Evolutionary conservation across 2,888 invertebrate species (phyloP).

Genomic region (Cistogaster globosa): DNA sequence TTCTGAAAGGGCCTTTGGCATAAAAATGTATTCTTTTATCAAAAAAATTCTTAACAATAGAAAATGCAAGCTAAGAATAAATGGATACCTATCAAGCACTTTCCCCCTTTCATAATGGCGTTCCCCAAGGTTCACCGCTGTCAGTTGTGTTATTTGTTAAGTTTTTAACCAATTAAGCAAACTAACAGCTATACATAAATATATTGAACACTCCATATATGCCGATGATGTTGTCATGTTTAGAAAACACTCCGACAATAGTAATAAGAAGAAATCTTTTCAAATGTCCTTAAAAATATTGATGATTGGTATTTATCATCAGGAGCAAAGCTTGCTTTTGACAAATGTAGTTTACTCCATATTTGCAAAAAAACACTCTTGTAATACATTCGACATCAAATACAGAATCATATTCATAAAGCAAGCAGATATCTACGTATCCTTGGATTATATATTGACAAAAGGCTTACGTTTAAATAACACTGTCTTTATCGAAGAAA

Average conservation of each 20-base stretch:
- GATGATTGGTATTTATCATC: conserved; percentile 10
- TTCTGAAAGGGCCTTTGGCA: too few species aligned
- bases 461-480: conserved; percentile 15
- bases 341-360: conserved; percentile 13
- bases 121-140: not conserved
- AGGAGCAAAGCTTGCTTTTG: conserved; percentile 1
- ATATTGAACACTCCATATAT: too few species aligned
- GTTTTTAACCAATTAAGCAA: too few species aligned
- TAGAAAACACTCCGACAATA: conserved; percentile 11
- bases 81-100: not conserved
- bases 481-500: conserved; percentile 2
- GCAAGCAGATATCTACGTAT: not conserved
- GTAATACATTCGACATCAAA: not conserved
- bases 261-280: not conserved
- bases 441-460: not conserved
- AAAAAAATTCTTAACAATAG: not conserved
- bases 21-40: not conserved
- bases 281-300: not conserved
- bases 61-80: conserved; percentile 3
- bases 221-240: not conserved
- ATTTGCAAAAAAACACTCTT: too few species aligned
- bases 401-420: conserved; percentile 15
- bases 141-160: too few species aligned
- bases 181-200: too few species aligned
- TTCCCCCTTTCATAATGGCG: not conserved